Evolutionary conservation across 2,888 invertebrate genomes (phyloP).

Genomic region (Tiliacea citrago): DNA sequence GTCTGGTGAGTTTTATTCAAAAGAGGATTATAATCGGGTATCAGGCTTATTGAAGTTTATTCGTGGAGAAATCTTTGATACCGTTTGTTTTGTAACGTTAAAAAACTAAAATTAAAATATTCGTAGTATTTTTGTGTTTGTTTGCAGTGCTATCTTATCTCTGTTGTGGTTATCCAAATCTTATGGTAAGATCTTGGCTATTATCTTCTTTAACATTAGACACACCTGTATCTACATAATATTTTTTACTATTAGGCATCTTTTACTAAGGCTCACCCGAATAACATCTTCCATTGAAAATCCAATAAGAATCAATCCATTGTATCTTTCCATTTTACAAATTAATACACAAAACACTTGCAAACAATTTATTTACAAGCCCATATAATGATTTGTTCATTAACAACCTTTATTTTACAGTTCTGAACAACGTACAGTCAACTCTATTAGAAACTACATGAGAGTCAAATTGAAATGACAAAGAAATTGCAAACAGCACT

Average conservation of each 20-base stretch:
- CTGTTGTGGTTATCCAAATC: neutral
- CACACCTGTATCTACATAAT: neutral
- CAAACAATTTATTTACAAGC: conserved; percentile 73
- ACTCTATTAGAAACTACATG: conserved; percentile 11
- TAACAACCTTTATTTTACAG: conserved; percentile 58
- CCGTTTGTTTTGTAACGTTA: conserved; percentile 61
- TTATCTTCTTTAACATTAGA: neutral
- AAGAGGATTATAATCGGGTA: conserved; percentile 82
- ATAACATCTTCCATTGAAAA: conserved; percentile 13
- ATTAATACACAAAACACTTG: conserved; percentile 73
- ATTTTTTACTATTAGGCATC: neutral
- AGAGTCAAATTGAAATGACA: conserved; percentile 30
- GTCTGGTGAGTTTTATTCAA: conserved; percentile 74
- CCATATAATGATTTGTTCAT: conserved; percentile 71
- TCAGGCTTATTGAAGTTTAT: conserved; percentile 75
- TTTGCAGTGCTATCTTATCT: conserved; percentile 18
- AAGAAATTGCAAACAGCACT: conserved; percentile 31
- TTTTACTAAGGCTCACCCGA: neutral
- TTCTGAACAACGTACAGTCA: neutral
- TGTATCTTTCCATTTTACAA: conserved; percentile 64
- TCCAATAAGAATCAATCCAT: conserved; percentile 61
- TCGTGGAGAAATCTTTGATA: conserved; percentile 73
- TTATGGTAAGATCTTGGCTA: neutral
- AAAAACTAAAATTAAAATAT: conserved; percentile 32
- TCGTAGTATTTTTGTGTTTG: conserved; percentile 6